phyloP scores from a whole-genome alignment of 2,113 vertebrate species.

The Mugil cephalus region DNA sequence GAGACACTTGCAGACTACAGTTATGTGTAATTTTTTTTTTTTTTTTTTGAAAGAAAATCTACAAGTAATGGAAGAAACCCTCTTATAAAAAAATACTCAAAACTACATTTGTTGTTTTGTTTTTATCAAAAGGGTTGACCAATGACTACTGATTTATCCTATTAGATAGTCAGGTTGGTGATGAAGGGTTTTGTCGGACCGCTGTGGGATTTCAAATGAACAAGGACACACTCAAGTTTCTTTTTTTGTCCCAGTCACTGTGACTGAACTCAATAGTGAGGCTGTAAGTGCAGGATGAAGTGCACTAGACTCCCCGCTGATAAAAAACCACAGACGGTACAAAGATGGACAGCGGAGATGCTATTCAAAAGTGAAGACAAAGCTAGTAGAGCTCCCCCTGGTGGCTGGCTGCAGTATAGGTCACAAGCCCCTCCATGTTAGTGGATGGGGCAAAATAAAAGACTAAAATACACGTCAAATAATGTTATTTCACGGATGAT shows the following conservation, averaged over 20 bases:
- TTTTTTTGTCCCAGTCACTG: not conserved
- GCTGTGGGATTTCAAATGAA: conserved; percentile 9
- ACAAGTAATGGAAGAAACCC: not conserved
- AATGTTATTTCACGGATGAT: too few species aligned
- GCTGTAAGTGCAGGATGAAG: conserved; percentile 1
- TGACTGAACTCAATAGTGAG: not conserved
- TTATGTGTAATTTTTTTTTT: conserved; percentile 23
- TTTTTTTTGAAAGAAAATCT: conserved; percentile 10
- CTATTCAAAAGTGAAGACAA: too few species aligned
- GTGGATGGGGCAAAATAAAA: too few species aligned
- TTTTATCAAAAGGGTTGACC: conserved; percentile 32
- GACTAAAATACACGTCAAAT: too few species aligned
- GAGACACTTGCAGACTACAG: conserved; percentile 16
- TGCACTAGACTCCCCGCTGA: not conserved
- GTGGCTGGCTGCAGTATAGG: too few species aligned
- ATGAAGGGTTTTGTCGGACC: conserved; percentile 35
- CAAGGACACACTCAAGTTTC: conserved; percentile 19
- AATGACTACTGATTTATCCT: conserved; percentile 10
- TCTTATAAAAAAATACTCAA: conserved; percentile 1
- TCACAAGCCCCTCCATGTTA: too few species aligned
- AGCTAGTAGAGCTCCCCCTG: too few species aligned
- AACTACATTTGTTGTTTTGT: too few species aligned
- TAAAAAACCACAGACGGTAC: conserved; percentile 1
- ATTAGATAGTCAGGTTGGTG: conserved; percentile 10
- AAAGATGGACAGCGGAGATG: not conserved